Conservation (phyloP, 2,113 vertebrate species). For the cattle (Bos taurus) region ARS-UCD2.0 NC_037347.1:26537501-26538000, state of each 20-base stretch:
- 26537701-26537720: background rate
- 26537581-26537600: background rate
- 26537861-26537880: background rate
- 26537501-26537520: background rate
- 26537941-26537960: background rate
- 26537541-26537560: background rate
- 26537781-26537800: background rate
- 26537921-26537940: background rate
- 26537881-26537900: background rate
- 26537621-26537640: background rate
- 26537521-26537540: background rate
- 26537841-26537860: background rate
- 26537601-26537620: background rate
- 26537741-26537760: background rate
- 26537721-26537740: background rate
- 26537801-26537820: background rate
- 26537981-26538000: constrained; percentile 45
- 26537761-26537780: background rate
- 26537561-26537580: background rate
- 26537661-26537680: background rate
- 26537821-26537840: background rate
- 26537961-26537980: constrained; percentile 52
- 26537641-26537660: background rate
- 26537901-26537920: background rate
- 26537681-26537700: background rate